Percentiles rank a stretch among this genome's conserved stretches.
Evolutionary conservation across 2,113 vertebrate genomes (phyloP).

Genomic region (Rhinoderma darwinii): DNA sequence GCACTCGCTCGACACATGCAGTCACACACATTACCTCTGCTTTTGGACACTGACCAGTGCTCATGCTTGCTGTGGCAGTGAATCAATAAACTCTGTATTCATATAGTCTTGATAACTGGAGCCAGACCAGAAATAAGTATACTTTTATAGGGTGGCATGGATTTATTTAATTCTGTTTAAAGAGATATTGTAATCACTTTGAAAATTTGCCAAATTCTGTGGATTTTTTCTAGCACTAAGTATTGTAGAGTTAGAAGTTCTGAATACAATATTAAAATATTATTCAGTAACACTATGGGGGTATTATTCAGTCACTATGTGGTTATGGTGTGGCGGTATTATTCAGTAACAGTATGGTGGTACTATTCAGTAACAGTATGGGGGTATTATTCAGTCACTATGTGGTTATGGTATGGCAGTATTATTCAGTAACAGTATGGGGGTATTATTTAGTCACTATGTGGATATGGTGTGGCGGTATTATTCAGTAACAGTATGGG

Average conservation of each 20-base stretch:
- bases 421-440: no score
- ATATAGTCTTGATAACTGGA: background rate
- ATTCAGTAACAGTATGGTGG: no score
- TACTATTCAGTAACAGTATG: no score
- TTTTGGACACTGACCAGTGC: background rate
- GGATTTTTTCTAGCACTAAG: background rate
- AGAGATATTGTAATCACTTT: background rate
- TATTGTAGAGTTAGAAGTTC: background rate
- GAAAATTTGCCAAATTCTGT: background rate
- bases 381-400: no score
- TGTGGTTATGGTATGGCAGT: no score
- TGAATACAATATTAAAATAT: background rate
- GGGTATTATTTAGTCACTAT: no score
- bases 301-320: no score
- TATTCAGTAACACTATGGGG: no score
- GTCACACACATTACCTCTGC: constrained; percentile 23
- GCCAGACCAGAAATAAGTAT: background rate
- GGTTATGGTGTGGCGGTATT: no score
- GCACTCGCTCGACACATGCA: background rate
- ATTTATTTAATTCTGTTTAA: background rate
- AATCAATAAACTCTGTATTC: background rate
- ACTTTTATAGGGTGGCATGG: background rate
- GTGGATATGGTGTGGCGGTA: no score
- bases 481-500: no score
- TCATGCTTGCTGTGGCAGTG: constrained; percentile 27